These are phyloP conservation scores for Hypothenemus hampei DNA, from an alignment of 1,140 invertebrate genomes.

Conservation along the genomic window DNA sequence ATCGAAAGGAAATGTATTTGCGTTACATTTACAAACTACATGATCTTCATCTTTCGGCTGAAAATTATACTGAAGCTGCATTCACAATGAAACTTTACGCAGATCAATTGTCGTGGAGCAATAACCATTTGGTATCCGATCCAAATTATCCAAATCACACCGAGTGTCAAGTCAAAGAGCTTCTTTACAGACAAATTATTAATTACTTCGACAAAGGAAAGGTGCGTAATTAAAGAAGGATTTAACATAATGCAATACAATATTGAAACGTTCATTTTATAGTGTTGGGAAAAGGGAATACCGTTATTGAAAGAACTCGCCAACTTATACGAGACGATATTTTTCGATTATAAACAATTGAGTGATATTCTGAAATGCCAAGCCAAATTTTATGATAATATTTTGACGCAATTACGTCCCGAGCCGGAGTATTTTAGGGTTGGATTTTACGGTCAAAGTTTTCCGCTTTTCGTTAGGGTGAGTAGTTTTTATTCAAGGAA, in stretches of 20 bases:
- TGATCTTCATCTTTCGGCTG: constrained; percentile 86
- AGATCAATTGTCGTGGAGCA: constrained; percentile 83
- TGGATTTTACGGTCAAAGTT: constrained; percentile 90
- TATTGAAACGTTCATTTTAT: constrained; percentile 5
- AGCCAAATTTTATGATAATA: constrained; percentile 88
- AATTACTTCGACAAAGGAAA: constrained; percentile 94
- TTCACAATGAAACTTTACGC: constrained; percentile 93
- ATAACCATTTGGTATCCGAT: constrained; percentile 60
- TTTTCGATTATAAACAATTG: constrained; percentile 88
- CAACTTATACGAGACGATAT: constrained; percentile 77
- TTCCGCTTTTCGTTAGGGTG: constrained; percentile 91
- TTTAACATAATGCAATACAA: background rate
- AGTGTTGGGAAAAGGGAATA: constrained; percentile 95
- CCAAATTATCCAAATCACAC: constrained; percentile 63
- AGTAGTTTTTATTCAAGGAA: constrained; percentile 40
- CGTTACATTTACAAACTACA: constrained; percentile 96
- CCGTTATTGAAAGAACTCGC: constrained; percentile 90
- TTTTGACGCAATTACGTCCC: constrained; percentile 77
- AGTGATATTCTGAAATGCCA: constrained; percentile 78
- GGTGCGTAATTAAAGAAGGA: constrained; percentile 44
- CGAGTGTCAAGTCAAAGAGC: constrained; percentile 92
- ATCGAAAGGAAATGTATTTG: constrained; percentile 93
- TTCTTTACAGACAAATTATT: constrained; percentile 86
- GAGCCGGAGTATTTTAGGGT: constrained; percentile 96
- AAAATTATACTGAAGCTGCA: constrained; percentile 94